phyloP scores from a whole-genome alignment of 2,888 invertebrate genomes.

The Rhogogaster chlorosoma region DNA sequence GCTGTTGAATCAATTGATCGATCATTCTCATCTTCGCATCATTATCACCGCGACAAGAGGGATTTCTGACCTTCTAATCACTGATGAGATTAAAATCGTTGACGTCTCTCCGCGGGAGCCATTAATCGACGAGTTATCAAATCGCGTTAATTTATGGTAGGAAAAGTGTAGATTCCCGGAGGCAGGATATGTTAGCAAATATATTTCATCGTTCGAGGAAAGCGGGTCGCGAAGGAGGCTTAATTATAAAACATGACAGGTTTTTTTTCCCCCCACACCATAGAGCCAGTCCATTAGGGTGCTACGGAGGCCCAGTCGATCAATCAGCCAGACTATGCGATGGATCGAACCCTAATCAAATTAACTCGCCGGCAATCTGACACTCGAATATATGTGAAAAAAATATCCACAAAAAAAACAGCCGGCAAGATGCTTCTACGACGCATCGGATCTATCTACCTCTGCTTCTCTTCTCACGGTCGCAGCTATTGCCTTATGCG shows the following conservation, averaged over 20 bases:
- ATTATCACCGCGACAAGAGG: neutral
- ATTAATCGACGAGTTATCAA: constrained; percentile 3
- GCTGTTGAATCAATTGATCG: neutral
- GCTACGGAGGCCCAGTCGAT: constrained; percentile 40
- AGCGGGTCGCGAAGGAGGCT: constrained; percentile 27
- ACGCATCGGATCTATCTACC: neutral
- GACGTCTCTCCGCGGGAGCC: neutral
- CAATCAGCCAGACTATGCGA: constrained; percentile 45
- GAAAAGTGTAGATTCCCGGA: neutral
- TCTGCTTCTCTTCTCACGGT: neutral
- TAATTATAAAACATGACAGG: constrained; percentile 52
- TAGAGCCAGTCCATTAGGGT: constrained; percentile 42
- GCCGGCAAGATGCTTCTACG: neutral
- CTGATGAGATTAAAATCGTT: neutral
- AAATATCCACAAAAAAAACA: neutral
- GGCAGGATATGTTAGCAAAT: neutral
- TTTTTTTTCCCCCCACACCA: constrained; percentile 37
- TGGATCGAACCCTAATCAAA: constrained; percentile 53
- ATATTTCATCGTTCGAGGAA: constrained; percentile 18
- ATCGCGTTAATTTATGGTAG: neutral
- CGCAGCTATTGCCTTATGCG: neutral
- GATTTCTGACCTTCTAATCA: neutral
- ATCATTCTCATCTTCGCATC: neutral
- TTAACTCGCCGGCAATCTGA: constrained; percentile 51
- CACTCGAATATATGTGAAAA: constrained; percentile 21